Evolutionary conservation across 2,113 vertebrate species (phyloP).

Genomic region (Glaucidium brasilianum): DNA sequence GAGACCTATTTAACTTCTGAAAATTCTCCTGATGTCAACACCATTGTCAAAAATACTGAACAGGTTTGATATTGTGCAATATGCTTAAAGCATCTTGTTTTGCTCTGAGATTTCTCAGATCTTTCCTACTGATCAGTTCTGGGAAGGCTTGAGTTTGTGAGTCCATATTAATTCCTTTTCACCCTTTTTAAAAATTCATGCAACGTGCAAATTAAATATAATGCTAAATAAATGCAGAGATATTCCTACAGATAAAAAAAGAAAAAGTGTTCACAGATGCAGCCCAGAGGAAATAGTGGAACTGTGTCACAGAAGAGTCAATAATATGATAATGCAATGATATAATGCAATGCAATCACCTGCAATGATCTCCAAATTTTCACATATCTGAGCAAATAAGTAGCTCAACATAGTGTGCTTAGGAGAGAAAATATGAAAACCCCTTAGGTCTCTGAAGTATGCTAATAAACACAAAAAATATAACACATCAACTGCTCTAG

Average conservation of each 20-base stretch:
- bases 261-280: neutral
- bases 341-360: too few species aligned
- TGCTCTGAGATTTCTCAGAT: neutral
- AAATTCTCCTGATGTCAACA: neutral
- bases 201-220: neutral
- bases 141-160: neutral
- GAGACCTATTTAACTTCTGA: neutral
- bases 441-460: neutral
- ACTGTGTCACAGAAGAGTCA: neutral
- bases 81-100: neutral
- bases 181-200: neutral
- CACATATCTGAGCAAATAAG: neutral
- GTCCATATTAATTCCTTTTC: neutral
- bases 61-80: neutral
- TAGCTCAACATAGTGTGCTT: neutral
- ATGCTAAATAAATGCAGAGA: neutral
- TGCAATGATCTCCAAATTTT: neutral
- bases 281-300: neutral
- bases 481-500: neutral
- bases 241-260: neutral
- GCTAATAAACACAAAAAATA: neutral
- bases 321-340: neutral
- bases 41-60: neutral
- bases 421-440: neutral
- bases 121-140: neutral